These are phyloP conservation scores for Dolomedes plantarius DNA, from an alignment of 2,888 invertebrate genomes.

Conservation along the genomic window DNA sequence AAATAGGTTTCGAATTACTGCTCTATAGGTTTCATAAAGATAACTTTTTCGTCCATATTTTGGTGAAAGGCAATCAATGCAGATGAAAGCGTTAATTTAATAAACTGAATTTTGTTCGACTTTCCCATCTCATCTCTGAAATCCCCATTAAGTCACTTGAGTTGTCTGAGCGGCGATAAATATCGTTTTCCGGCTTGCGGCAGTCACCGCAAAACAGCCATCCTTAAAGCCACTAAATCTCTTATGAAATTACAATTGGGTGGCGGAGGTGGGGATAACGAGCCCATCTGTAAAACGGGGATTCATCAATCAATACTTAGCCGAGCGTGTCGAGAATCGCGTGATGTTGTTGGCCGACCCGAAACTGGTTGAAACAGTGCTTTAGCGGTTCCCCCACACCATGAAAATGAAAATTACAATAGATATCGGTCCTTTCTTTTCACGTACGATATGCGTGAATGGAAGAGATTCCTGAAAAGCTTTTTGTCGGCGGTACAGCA, in stretches of 20 bases:
- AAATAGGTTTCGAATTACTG: too few species aligned
- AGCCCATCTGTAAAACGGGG: background rate
- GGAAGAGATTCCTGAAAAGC: background rate
- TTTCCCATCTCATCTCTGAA: background rate
- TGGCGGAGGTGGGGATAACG: background rate
- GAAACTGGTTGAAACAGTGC: conserved; percentile 18
- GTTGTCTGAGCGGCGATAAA: background rate
- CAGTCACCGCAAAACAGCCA: background rate
- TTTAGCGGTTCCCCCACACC: conserved; percentile 6
- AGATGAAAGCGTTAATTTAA: too few species aligned
- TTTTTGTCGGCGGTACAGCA: background rate
- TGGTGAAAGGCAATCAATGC: too few species aligned
- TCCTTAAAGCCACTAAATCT: conserved; percentile 13
- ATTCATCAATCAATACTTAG: conserved; percentile 19
- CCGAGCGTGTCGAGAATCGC: conserved; percentile 15
- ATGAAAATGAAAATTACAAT: conserved; percentile 14
- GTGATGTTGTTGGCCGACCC: conserved; percentile 9
- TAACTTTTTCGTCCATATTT: too few species aligned
- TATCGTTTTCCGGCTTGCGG: background rate
- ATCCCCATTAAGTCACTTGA: background rate
- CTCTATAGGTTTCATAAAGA: too few species aligned
- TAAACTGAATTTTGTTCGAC: too few species aligned
- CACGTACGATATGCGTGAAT: conserved; percentile 17
- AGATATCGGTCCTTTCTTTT: conserved; percentile 17
- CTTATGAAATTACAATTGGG: conserved; percentile 14